Evolutionary conservation across 2,113 vertebrate species (phyloP).

Genomic region (Neotoma lepida): DNA sequence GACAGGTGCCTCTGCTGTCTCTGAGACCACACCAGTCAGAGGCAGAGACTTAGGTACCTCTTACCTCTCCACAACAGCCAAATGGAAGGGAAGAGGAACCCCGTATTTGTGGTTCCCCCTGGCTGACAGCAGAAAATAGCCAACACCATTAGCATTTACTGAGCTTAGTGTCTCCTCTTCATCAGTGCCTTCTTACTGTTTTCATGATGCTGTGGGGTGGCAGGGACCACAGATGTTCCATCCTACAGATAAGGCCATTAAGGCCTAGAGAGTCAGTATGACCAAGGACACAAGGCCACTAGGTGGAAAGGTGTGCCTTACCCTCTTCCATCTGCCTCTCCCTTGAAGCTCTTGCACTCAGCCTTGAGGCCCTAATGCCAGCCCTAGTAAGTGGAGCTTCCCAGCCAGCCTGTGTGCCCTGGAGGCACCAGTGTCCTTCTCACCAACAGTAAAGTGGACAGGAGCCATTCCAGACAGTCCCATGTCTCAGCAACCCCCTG

Average conservation of each 20-base stretch:
- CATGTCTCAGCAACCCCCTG: not conserved
- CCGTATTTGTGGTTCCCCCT: not conserved
- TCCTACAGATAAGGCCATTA: constrained; percentile 40
- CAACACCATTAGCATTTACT: not conserved
- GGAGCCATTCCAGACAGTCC: not conserved
- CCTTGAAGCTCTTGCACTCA: constrained; percentile 2
- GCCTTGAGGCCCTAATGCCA: not conserved
- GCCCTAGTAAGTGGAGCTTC: not conserved
- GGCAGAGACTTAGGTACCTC: not conserved
- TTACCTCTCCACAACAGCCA: accelerated
- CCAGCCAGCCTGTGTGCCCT: not conserved
- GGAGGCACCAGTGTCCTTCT: not conserved
- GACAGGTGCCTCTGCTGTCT: constrained; percentile 43
- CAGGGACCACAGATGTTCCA: not conserved
- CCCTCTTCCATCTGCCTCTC: not conserved
- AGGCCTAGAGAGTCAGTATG: not conserved
- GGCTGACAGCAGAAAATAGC: not conserved
- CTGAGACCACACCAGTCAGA: not conserved
- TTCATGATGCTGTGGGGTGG: not conserved
- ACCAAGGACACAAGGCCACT: constrained; percentile 27
- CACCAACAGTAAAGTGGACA: not conserved
- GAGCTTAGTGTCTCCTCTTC: not conserved
- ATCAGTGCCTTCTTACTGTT: accelerated
- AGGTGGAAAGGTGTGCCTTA: constrained; percentile 55
- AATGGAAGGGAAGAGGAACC: not conserved